Evolutionary conservation across 2,113 vertebrate genomes (phyloP).

Genomic region (Tenebrosternarchus preto): DNA sequence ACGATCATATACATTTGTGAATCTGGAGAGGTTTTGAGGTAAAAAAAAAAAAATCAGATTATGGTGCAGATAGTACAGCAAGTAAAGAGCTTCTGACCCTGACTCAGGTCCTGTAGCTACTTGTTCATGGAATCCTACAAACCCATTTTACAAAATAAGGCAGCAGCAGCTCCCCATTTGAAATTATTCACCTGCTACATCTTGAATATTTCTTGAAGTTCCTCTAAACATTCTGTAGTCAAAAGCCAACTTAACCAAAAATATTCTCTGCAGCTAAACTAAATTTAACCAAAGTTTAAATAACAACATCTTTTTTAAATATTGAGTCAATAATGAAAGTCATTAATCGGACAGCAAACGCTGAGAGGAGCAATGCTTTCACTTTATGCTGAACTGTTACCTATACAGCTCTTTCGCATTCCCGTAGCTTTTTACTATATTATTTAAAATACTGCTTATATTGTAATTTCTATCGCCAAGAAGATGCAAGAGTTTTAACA

Average conservation of each 20-base stretch:
- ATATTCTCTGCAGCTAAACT: neutral
- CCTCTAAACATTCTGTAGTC: neutral
- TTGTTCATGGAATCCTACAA: neutral
- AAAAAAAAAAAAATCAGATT: too few relatives aligned
- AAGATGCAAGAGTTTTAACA: too few relatives aligned
- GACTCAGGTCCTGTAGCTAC: neutral
- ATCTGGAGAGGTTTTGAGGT: too few relatives aligned
- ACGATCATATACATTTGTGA: neutral
- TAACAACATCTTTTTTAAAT: neutral
- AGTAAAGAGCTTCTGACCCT: neutral
- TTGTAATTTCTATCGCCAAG: too few relatives aligned
- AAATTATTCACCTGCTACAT: constrained; percentile 2
- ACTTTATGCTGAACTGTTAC: too few relatives aligned
- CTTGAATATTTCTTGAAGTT: neutral
- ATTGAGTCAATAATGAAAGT: too few relatives aligned
- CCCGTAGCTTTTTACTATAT: too few relatives aligned
- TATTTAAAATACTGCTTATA: too few relatives aligned
- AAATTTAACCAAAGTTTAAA: neutral
- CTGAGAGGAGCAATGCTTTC: too few relatives aligned
- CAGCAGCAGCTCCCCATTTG: neutral
- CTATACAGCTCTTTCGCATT: too few relatives aligned
- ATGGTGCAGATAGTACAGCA: too few relatives aligned
- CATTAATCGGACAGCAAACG: too few relatives aligned
- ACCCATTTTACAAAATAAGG: neutral
- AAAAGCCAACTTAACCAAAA: neutral